Conservation (phyloP, 2,888 invertebrate species). For the Latrodectus hesperus region DNA sequence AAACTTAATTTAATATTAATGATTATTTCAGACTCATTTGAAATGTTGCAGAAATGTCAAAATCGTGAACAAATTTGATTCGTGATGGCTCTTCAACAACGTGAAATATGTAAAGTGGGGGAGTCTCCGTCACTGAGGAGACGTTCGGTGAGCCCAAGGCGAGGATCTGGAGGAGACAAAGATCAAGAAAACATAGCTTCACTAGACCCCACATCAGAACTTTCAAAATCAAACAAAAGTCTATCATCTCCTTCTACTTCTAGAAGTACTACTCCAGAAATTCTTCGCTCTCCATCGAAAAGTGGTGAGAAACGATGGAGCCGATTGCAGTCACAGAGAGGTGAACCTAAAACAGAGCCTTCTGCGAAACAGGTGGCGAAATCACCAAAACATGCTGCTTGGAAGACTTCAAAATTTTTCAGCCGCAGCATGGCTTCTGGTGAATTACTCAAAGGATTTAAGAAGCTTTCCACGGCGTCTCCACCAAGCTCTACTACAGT, state of each 20-base stretch:
- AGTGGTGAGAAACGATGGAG: constrained; percentile 25
- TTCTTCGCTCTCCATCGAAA: constrained; percentile 28
- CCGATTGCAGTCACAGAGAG: constrained; percentile 35
- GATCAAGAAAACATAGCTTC: constrained; percentile 1
- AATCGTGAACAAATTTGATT: background rate
- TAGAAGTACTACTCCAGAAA: constrained; percentile 15
- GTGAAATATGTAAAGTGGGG: constrained; percentile 63
- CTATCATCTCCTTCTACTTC: constrained; percentile 19
- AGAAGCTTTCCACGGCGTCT: constrained; percentile 36
- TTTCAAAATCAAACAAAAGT: constrained; percentile 12
- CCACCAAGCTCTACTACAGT: background rate
- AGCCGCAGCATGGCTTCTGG: constrained; percentile 67
- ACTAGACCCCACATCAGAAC: background rate
- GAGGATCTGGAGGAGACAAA: constrained; percentile 6
- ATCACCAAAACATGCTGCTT: constrained; percentile 56
- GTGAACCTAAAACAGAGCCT: constrained; percentile 8
- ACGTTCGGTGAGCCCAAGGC: constrained; percentile 46
- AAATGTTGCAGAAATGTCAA: no score
- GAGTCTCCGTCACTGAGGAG: constrained; percentile 43
- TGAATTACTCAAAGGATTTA: constrained; percentile 62
- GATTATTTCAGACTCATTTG: no score
- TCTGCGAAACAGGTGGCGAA: constrained; percentile 8
- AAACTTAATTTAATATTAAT: no score
- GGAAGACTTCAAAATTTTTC: constrained; percentile 69
- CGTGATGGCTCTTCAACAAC: constrained; percentile 53